Conservation (phyloP, 2,888 invertebrate genomes). For the Oscheius myriophilus region DNA sequence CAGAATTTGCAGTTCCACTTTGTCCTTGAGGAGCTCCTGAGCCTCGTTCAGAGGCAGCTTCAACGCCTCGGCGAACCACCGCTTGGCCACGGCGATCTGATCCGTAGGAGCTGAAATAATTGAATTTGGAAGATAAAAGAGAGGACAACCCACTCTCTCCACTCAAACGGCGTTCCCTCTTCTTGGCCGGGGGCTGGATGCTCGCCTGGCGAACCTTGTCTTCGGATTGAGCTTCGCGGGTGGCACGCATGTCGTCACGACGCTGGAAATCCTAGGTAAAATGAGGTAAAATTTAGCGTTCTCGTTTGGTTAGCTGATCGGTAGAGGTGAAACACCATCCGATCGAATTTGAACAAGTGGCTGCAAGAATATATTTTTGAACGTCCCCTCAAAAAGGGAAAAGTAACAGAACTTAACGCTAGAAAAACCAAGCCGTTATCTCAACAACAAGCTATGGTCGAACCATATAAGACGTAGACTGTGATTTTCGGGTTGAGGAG, state of each 20-base stretch:
- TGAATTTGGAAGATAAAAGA: not conserved
- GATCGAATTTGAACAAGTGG: no score
- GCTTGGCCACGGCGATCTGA: conserved; percentile 41
- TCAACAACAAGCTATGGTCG: no score
- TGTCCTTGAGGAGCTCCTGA: conserved; percentile 46
- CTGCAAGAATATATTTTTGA: no score
- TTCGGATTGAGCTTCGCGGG: not conserved
- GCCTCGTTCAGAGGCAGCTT: conserved; percentile 77
- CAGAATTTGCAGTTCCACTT: conserved; percentile 34
- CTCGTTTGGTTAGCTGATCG: no score
- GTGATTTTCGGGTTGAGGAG: no score
- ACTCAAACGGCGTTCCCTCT: conserved; percentile 33
- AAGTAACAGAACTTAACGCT: no score
- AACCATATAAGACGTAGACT: no score
- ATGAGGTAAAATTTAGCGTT: not conserved
- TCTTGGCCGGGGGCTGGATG: conserved; percentile 23
- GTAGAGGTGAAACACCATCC: not conserved
- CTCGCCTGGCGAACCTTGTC: conserved; percentile 10
- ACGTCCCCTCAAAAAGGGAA: no score
- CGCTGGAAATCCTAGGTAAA: conserved; percentile 5
- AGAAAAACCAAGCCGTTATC: no score
- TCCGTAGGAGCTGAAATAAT: conserved; percentile 38
- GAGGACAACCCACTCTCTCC: conserved; percentile 6
- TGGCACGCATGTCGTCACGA: conserved; percentile 18
- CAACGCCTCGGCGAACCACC: conserved; percentile 64